A percentile compares a stretch with the other conserved stretches of the same genome.
Evolutionary conservation across 2,888 invertebrate genomes (phyloP).

Genomic region (Lasioglossum morio): DNA sequence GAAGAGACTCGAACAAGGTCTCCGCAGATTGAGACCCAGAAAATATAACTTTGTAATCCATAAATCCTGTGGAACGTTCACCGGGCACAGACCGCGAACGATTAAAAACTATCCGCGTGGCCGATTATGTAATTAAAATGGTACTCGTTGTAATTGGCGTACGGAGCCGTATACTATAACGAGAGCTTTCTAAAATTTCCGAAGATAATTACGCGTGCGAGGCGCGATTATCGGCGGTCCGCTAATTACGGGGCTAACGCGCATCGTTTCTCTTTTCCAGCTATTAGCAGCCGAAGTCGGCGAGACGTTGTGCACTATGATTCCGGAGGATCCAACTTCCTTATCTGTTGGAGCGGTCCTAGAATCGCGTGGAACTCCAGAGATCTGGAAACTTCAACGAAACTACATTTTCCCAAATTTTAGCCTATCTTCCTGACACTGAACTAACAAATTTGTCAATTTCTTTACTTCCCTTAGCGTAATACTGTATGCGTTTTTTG

Average conservation of each 20-base stretch:
- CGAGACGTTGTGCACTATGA: background rate
- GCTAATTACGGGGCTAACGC: constrained; percentile 58
- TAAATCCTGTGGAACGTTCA: background rate
- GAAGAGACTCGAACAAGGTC: background rate
- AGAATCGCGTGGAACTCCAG: background rate
- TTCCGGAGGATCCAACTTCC: constrained; percentile 53
- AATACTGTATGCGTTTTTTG: too few species aligned
- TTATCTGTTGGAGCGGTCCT: background rate
- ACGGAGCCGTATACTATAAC: constrained; percentile 30
- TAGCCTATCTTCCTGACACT: background rate
- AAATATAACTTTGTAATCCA: background rate
- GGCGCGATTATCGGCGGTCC: constrained; percentile 46
- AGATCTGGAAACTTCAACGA: background rate
- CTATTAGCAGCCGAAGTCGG: constrained; percentile 42
- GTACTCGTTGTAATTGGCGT: constrained; percentile 53
- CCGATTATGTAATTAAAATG: constrained; percentile 62
- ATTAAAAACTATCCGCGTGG: constrained; percentile 40
- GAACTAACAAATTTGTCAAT: background rate
- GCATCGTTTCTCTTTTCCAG: constrained; percentile 62
- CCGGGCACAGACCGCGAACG: background rate
- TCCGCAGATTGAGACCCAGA: background rate
- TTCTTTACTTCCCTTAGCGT: background rate
- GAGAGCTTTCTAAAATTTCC: constrained; percentile 66
- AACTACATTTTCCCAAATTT: background rate
- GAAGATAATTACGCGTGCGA: constrained; percentile 55